These are phyloP conservation scores for Drosophila subquinaria DNA, from an alignment of 2,888 invertebrate species.

Conservation along the genomic window DNA sequence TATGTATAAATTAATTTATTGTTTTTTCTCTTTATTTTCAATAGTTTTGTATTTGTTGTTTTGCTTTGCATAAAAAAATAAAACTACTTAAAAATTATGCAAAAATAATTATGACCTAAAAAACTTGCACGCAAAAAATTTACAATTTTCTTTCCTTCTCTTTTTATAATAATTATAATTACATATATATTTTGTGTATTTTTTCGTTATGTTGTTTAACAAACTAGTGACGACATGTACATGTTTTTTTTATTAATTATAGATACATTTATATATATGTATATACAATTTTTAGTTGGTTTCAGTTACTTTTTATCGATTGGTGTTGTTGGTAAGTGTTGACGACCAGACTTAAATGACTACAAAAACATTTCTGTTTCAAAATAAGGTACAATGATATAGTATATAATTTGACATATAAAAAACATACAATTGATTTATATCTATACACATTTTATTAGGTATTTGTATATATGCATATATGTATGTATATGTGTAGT, in stretches of 20 bases:
- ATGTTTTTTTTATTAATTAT: constrained; percentile 22
- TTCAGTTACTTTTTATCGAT: constrained; percentile 69
- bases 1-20: constrained; percentile 70
- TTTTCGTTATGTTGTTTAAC: constrained; percentile 45
- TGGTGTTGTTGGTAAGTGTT: constrained; percentile 67
- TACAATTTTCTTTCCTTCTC: constrained; percentile 48
- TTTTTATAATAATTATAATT: constrained; percentile 7
- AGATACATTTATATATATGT: constrained; percentile 12
- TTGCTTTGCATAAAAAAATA: constrained; percentile 71
- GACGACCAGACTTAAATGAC: constrained; percentile 78
- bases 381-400: constrained; percentile 80
- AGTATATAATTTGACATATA: constrained; percentile 35
- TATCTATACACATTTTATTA: constrained; percentile 11
- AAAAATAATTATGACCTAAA: constrained; percentile 63
- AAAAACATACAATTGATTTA: constrained; percentile 38
- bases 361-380: constrained; percentile 71
- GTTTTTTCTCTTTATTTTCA: constrained; percentile 35
- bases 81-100: constrained; percentile 76
- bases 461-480: constrained; percentile 3
- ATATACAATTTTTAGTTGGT: constrained; percentile 47
- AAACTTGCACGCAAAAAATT: constrained; percentile 51
- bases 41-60: constrained; percentile 30
- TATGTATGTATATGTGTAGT: constrained; percentile 14
- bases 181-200: constrained; percentile 16
- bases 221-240: constrained; percentile 65